Conservation (phyloP, 2,888 invertebrate species). For the Andrena minutula region DNA sequence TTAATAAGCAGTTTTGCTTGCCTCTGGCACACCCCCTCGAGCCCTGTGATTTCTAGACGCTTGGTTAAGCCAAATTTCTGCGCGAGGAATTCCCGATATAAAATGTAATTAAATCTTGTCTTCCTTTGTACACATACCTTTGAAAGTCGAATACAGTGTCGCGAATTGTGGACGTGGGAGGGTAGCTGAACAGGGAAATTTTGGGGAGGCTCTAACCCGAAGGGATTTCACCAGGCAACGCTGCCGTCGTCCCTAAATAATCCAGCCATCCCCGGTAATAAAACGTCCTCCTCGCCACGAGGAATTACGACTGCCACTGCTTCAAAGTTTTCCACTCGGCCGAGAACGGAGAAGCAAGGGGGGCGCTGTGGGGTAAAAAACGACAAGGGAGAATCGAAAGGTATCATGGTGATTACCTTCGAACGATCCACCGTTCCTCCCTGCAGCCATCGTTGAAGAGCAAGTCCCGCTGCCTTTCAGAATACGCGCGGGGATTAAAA, state of each 20-base stretch:
- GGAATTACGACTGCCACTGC: slow-evolving; percentile 1
- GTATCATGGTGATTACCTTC: slow-evolving; percentile 19
- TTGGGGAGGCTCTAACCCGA: not conserved
- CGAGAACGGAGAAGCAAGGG: not conserved
- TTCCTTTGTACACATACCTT: no score
- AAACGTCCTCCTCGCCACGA: slow-evolving; percentile 1
- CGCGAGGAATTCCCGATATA: no score
- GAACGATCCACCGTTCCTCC: slow-evolving; percentile 5
- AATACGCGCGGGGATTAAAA: slow-evolving; percentile 6
- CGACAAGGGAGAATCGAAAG: slow-evolving; percentile 10
- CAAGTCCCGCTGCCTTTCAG: not conserved
- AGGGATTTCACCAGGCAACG: not conserved
- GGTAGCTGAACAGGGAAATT: not conserved
- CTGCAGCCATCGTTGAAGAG: not conserved
- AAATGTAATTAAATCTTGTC: no score
- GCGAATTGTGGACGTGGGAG: not conserved
- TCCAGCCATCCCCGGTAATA: not conserved
- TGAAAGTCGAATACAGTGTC: not conserved
- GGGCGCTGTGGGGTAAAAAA: not conserved
- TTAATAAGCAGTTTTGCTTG: slow-evolving; percentile 52
- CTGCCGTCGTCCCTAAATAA: not conserved
- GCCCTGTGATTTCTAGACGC: not conserved
- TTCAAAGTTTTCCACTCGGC: slow-evolving; percentile 16
- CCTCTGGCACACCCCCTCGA: not conserved
- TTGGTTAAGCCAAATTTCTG: not conserved